Evolutionary conservation across 2,113 vertebrate genomes (phyloP).

Genomic region (Hypomesus transpacificus): DNA sequence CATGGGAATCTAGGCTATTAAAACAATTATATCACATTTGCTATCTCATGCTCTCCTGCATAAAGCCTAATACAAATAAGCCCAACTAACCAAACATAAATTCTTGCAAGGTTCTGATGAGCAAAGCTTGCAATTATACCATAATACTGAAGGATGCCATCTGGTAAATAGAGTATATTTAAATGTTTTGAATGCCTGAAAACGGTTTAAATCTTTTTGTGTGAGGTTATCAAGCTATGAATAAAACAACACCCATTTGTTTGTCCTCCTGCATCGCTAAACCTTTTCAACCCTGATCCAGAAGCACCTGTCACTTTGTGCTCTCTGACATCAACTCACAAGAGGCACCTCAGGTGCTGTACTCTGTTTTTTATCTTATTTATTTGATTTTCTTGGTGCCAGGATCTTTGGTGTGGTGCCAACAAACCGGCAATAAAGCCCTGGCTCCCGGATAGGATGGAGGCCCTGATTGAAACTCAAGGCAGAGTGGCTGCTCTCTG

Average conservation of each 20-base stretch:
- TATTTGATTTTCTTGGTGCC: conserved; percentile 13
- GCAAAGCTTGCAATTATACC: too few relatives aligned
- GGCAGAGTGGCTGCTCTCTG: conserved; percentile 49
- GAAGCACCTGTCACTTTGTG: conserved; percentile 51
- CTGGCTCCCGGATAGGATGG: conserved; percentile 54
- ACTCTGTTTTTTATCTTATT: conserved; percentile 66
- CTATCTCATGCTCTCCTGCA: conserved; percentile 16
- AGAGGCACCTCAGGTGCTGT: conserved; percentile 56
- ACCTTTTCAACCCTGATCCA: conserved; percentile 39
- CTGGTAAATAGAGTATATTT: too few relatives aligned
- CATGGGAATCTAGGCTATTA: not conserved
- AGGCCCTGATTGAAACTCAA: conserved; percentile 62
- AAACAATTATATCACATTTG: conserved; percentile 41
- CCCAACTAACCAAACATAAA: too few relatives aligned
- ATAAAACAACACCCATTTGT: conserved; percentile 16
- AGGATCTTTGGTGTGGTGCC: conserved; percentile 57
- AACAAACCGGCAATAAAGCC: conserved; percentile 51
- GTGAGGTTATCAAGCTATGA: conserved; percentile 8
- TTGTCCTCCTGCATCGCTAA: conserved; percentile 22
- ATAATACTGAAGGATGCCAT: too few relatives aligned
- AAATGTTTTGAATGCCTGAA: not conserved
- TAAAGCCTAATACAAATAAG: too few relatives aligned
- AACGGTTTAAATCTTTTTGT: not conserved
- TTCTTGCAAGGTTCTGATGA: too few relatives aligned
- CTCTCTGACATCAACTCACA: conserved; percentile 59